phyloP scores from a whole-genome alignment of 2,113 vertebrate genomes.

The Boulengeromyrus knoepffleri region DNA sequence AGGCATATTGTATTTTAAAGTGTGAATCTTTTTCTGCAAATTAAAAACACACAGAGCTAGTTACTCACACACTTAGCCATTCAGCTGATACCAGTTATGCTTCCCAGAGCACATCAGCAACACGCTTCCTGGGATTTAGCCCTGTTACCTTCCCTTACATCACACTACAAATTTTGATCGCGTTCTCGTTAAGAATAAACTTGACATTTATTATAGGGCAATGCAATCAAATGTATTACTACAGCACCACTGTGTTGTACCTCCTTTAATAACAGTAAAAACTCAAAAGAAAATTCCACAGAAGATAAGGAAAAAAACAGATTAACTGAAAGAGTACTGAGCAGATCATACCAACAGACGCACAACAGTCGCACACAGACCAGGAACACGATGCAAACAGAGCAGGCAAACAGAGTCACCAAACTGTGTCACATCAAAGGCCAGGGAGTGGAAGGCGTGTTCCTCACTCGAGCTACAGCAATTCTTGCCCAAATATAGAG shows the following conservation, averaged over 20 bases:
- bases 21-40: not conserved
- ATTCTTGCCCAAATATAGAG: not conserved
- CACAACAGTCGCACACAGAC: not conserved
- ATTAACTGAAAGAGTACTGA: not conserved
- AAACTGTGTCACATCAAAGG: not conserved
- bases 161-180: not conserved
- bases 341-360: not conserved
- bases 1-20: not conserved
- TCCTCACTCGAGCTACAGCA: not conserved
- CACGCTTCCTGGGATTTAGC: not conserved
- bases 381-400: not conserved
- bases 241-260: not conserved
- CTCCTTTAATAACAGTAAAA: not conserved
- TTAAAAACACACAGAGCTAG: not conserved
- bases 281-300: not conserved
- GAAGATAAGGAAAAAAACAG: not conserved
- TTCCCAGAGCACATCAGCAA: not conserved
- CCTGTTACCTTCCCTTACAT: not conserved
- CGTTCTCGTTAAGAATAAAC: not conserved
- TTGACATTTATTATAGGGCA: not conserved
- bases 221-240: not conserved
- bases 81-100: not conserved
- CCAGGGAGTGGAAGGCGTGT: not conserved
- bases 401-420: not conserved
- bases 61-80: not conserved